Percentiles rank a stretch among this genome's conserved stretches.
Conservation (phyloP, 2,113 vertebrate species). For the Grallaria varia region DNA sequence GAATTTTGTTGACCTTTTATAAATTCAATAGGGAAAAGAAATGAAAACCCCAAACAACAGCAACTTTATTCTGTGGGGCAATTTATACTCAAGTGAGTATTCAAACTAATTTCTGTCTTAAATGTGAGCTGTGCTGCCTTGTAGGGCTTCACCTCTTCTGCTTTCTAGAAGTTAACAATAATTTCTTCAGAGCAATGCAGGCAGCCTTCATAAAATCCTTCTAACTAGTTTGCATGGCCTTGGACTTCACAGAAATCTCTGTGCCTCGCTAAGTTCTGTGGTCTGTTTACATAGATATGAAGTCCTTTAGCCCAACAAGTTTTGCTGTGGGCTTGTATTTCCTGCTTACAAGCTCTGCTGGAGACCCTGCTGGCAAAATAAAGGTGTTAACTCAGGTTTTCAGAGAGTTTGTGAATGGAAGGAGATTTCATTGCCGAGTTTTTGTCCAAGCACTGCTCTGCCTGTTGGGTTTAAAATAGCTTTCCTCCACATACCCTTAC, state of each 20-base stretch:
- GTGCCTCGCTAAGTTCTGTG: conserved; percentile 8
- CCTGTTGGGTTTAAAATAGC: background rate
- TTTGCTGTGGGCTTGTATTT: conserved; percentile 31
- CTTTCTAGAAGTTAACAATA: conserved; percentile 4
- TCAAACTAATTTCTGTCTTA: background rate
- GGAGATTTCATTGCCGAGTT: background rate
- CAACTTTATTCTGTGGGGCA: background rate
- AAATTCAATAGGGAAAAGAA: background rate
- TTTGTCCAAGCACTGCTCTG: background rate
- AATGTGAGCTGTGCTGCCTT: background rate
- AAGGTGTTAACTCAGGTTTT: conserved; percentile 37
- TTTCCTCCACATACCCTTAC: background rate
- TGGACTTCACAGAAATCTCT: conserved; percentile 46
- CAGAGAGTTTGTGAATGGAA: conserved; percentile 3
- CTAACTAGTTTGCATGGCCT: conserved; percentile 14
- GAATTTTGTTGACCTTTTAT: background rate
- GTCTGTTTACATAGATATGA: conserved; percentile 47
- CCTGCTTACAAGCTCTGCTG: conserved; percentile 13
- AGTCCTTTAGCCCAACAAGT: conserved; percentile 56
- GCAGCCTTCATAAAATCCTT: conserved; percentile 49
- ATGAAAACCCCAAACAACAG: background rate
- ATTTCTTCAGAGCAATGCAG: background rate
- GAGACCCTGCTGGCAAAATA: conserved; percentile 28
- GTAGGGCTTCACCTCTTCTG: background rate
- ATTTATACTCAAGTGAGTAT: background rate